Conservation (phyloP, 2,113 vertebrate species). For the Lynx canadensis region DNA sequence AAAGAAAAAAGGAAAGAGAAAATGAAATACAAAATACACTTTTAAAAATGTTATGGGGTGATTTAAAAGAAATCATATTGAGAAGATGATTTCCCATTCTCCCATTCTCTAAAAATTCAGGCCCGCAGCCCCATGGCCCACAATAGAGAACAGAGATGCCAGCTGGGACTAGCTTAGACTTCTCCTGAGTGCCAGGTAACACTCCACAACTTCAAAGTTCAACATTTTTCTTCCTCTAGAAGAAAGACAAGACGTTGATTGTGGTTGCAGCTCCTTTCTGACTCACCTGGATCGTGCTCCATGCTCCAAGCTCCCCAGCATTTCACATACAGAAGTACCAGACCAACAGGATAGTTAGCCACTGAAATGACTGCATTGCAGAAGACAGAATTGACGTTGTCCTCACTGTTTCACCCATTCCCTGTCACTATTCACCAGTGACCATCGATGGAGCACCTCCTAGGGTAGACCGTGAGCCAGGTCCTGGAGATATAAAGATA, state of each 20-base stretch:
- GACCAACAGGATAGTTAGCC: slow-evolving; percentile 27
- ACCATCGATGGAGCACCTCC: neutral
- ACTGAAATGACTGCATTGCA: neutral
- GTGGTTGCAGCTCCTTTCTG: slow-evolving; percentile 27
- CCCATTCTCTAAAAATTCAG: neutral
- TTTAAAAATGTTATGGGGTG: neutral
- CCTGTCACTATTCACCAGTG: neutral
- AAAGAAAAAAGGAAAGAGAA: neutral
- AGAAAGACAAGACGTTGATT: neutral
- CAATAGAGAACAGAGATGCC: neutral
- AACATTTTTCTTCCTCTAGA: slow-evolving; percentile 61
- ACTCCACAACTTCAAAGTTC: slow-evolving; percentile 52
- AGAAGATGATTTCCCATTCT: neutral
- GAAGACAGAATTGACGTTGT: neutral
- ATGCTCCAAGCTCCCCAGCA: neutral
- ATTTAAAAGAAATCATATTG: neutral
- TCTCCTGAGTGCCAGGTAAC: neutral
- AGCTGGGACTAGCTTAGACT: neutral
- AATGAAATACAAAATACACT: neutral
- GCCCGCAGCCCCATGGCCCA: neutral
- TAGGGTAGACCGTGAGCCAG: neutral
- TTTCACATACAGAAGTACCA: slow-evolving; percentile 58
- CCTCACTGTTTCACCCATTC: neutral
- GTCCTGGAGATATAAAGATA: neutral
- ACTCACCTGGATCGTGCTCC: neutral